Base-by-base conservation (phyloP, 1,140 invertebrate genomes). In the Drosophila bipectinata region DNA sequence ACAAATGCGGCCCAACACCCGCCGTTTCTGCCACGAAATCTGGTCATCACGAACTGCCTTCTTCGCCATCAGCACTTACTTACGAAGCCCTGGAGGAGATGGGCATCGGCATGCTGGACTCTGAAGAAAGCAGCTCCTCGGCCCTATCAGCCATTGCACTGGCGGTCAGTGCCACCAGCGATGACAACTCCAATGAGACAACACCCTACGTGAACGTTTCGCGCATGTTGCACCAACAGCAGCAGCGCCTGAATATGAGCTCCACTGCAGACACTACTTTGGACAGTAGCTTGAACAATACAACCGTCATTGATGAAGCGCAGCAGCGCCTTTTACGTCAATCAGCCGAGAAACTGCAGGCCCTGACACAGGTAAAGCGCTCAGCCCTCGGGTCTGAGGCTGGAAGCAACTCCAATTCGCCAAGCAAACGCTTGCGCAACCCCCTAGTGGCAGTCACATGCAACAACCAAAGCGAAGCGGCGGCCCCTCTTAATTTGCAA, bases 101-200 rank as follows among this genome's bases (percentile, higher is more conserved):
- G 91, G 91, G 91, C 57, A 82, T 92, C 14, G 90, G 84, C 2
- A 91, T 92, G 91, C 53, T 92, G 34, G 91, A 92, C 56, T 92
- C 91, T 0, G 91, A 92, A 51, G 91, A 92, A 49, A 91, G 90
- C 55, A 83, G 90, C 28, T 92, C 91, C 1, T 92, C 90, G 7
- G 82, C 81, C 7, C 61, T 88, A 9, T 83, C 89, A 1, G 80
- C 90, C 12, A 90, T 89, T 41, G 81, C 76, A 0, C 55, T 91
- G 15, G 83, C 78, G 0, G 69, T 87, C 4, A 83, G 81, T 37
- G 68, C 67, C 4, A 91, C 79, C 49, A 87, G 78, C 47, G 90
- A 91, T 54, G 90, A 91, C 64, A 91, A 91, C 57, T 91, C 90
- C 6, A 91, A 90, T 32, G 90, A 91, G 41, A 75, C 74, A 0